phyloP scores from a whole-genome alignment of 2,113 vertebrate genomes.

The Dipodomys ordii region DNA sequence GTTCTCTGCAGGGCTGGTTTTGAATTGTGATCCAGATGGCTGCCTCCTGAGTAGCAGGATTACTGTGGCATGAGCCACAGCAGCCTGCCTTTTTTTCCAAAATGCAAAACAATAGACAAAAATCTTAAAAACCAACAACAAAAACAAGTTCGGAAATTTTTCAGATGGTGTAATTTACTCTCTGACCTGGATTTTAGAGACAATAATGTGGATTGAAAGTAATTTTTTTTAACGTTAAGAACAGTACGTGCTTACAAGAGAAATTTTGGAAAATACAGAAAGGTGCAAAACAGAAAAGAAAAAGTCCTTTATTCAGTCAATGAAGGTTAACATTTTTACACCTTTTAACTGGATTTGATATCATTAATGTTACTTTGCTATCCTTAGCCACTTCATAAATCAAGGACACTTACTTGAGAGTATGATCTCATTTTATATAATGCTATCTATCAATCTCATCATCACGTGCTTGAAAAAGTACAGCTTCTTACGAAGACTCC shows the following conservation, averaged over 20 bases:
- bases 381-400: not conserved
- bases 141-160: constrained; percentile 8
- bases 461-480: not conserved
- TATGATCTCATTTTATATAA: constrained; percentile 1
- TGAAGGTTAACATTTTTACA: not conserved
- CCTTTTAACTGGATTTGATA: not conserved
- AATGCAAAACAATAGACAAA: not conserved
- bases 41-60: too few species aligned
- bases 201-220: not conserved
- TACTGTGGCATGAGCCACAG: too few species aligned
- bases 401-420: not conserved
- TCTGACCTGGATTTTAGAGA: constrained; percentile 47
- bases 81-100: not conserved
- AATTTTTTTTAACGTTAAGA: constrained; percentile 7
- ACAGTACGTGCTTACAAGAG: not conserved
- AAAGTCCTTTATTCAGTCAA: not conserved
- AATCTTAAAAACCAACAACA: not conserved
- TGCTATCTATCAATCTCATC: not conserved
- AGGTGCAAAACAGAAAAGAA: not conserved
- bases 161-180: not conserved
- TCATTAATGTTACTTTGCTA: not conserved
- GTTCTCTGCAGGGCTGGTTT: too few species aligned
- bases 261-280: constrained; percentile 27
- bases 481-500: not conserved
- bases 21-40: too few species aligned